Conservation (phyloP, 2,888 invertebrate species). For the Aproaerema taeniolella region DNA sequence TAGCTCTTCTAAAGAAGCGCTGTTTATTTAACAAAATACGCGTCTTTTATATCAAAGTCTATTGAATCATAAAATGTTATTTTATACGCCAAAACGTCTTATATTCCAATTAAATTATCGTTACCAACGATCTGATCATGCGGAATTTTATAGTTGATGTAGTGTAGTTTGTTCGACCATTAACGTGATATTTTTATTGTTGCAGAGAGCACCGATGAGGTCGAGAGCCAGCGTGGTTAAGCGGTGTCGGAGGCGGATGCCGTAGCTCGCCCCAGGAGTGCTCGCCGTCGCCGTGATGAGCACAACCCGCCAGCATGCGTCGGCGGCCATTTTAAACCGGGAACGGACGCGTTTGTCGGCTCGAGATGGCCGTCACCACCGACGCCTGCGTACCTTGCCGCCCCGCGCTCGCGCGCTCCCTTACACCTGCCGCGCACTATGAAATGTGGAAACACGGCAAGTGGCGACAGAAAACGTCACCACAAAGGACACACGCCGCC, state of each 20-base stretch:
- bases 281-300: conserved; percentile 73
- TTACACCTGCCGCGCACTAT: conserved; percentile 59
- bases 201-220: conserved; percentile 60
- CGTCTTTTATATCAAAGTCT: no score
- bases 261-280: conserved; percentile 63
- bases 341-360: conserved; percentile 66
- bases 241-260: conserved; percentile 50
- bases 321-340: conserved; percentile 74
- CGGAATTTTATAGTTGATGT: no score
- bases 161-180: no score
- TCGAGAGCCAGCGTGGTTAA: conserved; percentile 26
- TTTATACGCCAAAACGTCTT: no score
- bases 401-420: conserved; percentile 54
- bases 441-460: conserved; percentile 89
- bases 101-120: no score
- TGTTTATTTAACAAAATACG: neutral
- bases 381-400: conserved; percentile 45
- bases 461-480: conserved; percentile 82
- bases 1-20: conserved; percentile 9
- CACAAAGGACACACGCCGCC: conserved; percentile 68
- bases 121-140: no score
- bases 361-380: conserved; percentile 69
- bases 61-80: no score
- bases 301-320: conserved; percentile 73
- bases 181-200: conserved; percentile 27